These are phyloP conservation scores for Clarias fuscus DNA, from an alignment of 2,797 vertebrate species.

Conservation along the genomic window DNA sequence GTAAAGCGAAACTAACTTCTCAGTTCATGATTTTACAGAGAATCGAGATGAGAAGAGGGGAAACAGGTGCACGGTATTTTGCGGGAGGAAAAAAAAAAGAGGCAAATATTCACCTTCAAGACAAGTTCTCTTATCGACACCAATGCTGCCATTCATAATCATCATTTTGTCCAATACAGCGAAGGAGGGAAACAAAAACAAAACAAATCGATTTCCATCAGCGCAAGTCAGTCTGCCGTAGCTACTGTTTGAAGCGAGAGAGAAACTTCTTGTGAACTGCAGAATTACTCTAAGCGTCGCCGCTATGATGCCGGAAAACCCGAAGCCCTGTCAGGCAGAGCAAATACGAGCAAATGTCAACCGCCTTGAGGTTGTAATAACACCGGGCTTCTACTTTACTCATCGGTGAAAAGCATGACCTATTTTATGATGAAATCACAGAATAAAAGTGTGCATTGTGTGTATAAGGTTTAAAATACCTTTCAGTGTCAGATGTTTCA, in stretches of 20 bases:
- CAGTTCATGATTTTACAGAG: background rate
- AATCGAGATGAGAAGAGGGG: background rate
- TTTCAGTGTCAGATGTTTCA: conserved; percentile 32
- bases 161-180: background rate
- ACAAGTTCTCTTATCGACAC: background rate
- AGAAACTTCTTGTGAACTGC: background rate
- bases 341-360: conserved; percentile 24
- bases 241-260: background rate
- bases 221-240: conserved; percentile 36
- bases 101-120: background rate
- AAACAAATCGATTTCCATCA: conserved; percentile 84
- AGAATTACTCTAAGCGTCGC: background rate
- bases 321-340: background rate
- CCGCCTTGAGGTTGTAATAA: conserved; percentile 18
- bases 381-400: conserved; percentile 15
- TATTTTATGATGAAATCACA: conserved; percentile 32
- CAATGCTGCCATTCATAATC: conserved; percentile 56
- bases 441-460: conserved; percentile 9
- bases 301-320: background rate
- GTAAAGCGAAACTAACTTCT: background rate
- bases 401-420: conserved; percentile 31
- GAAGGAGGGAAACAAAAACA: too few species aligned
- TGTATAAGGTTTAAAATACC: conserved; percentile 20
- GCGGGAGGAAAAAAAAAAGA: background rate
- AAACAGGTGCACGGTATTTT: background rate